phyloP scores from a whole-genome alignment of 2,888 invertebrate genomes.

The Himalopsyche tibetana region DNA sequence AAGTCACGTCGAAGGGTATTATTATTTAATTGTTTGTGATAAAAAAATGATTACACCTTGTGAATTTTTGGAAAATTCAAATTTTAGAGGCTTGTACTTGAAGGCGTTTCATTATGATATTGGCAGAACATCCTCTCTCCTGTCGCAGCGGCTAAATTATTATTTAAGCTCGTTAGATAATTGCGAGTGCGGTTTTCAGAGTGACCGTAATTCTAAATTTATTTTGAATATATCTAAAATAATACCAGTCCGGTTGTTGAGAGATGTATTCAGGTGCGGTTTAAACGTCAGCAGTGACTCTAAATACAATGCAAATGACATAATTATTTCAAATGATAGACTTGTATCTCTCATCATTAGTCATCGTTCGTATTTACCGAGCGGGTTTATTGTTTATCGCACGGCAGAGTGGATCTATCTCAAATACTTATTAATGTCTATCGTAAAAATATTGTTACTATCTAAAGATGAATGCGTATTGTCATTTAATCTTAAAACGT shows the following conservation, averaged over 20 bases:
- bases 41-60: constrained; percentile 4
- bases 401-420: neutral
- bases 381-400: constrained; percentile 8
- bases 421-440: constrained; percentile 40
- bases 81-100: neutral
- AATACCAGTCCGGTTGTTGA: neutral
- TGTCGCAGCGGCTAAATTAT: neutral
- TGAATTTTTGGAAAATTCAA: neutral
- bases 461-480: neutral
- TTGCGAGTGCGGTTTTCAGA: neutral
- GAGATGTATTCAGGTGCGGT: neutral
- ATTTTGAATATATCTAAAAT: constrained; percentile 1
- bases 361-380: neutral
- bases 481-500: constrained; percentile 3
- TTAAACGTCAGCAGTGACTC: constrained; percentile 17
- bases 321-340: constrained; percentile 1
- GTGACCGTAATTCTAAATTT: neutral
- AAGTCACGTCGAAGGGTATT: neutral
- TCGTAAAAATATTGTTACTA: constrained; percentile 8
- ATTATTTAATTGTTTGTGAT: constrained; percentile 7
- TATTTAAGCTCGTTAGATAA: neutral
- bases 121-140: neutral
- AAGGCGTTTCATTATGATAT: neutral
- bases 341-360: neutral
- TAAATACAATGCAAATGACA: constrained; percentile 1